Percentiles rank a stretch among this genome's conserved stretches.
Evolutionary conservation across 2,888 invertebrate species (phyloP).

Genomic region (Stenodera caucasica): DNA sequence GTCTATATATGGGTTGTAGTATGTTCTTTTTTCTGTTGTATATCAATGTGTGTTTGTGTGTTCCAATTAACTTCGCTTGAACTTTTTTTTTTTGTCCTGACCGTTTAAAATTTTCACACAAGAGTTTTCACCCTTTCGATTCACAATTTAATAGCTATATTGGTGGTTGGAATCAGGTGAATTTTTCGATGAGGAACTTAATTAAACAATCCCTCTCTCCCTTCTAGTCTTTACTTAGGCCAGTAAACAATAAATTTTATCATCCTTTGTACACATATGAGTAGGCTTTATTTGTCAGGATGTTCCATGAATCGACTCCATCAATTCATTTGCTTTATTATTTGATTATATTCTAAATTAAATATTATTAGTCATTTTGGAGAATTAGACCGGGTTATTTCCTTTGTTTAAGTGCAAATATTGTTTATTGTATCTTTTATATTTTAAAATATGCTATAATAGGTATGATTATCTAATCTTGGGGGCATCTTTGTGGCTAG

Average conservation of each 20-base stretch:
- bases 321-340: constrained; percentile 15
- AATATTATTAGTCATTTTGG: not conserved
- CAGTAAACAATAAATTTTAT: constrained; percentile 21
- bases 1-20: not conserved
- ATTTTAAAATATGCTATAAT: constrained; percentile 12
- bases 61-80: not conserved
- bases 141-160: not conserved
- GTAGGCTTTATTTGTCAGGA: constrained; percentile 15
- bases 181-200: constrained; percentile 18
- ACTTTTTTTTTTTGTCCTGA: not conserved
- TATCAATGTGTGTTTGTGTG: not conserved
- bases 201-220: constrained; percentile 24
- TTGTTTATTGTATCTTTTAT: too few relatives aligned
- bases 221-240: constrained; percentile 20
- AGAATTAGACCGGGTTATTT: too few relatives aligned
- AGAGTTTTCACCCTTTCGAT: not conserved
- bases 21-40: constrained; percentile 4
- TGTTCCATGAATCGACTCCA: constrained; percentile 19
- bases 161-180: not conserved
- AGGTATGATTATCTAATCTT: constrained; percentile 16
- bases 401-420: too few relatives aligned
- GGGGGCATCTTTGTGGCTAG: constrained; percentile 13
- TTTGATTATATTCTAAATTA: not conserved
- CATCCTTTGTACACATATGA: constrained; percentile 22
- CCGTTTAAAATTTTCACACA: not conserved